These are phyloP conservation scores for Oophaga pumilio DNA, from an alignment of 2,113 vertebrate species.

Conservation along the genomic window DNA sequence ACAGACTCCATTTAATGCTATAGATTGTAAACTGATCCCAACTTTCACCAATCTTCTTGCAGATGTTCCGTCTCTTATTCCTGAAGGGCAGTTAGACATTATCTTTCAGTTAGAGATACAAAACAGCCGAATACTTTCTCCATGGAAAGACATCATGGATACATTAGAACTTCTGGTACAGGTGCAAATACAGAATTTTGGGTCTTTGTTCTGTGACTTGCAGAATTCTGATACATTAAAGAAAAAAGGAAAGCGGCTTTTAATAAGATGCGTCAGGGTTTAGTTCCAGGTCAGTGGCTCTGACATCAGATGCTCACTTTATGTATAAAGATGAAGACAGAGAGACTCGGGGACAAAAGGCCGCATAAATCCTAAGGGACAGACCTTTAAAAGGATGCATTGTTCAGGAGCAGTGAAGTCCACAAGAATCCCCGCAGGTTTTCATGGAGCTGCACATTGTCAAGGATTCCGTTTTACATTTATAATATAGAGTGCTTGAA, in stretches of 20 bases:
- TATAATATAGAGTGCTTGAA: slow-evolving; percentile 18
- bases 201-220: slow-evolving; percentile 4
- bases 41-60: background rate
- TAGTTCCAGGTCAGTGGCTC: slow-evolving; percentile 49
- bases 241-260: background rate
- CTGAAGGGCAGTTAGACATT: background rate
- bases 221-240: background rate
- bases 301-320: slow-evolving; percentile 52
- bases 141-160: background rate
- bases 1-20: background rate
- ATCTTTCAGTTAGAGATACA: background rate
- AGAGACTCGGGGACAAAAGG: slow-evolving; percentile 10
- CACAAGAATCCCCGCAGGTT: slow-evolving; percentile 41
- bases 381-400: slow-evolving; percentile 42
- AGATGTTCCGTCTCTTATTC: background rate
- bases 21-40: background rate
- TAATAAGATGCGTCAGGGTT: slow-evolving; percentile 35
- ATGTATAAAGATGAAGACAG: slow-evolving; percentile 42
- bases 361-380: slow-evolving; percentile 36
- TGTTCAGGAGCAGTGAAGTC: slow-evolving; percentile 45
- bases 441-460: background rate
- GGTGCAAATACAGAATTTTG: background rate
- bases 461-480: slow-evolving; percentile 9
- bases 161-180: background rate
- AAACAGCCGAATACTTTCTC: background rate